A percentile compares a stretch with the other conserved stretches of the same genome.
These are phyloP conservation scores for Cepaea hortensis DNA, from an alignment of 2,888 invertebrate species.

Conservation along the genomic window DNA sequence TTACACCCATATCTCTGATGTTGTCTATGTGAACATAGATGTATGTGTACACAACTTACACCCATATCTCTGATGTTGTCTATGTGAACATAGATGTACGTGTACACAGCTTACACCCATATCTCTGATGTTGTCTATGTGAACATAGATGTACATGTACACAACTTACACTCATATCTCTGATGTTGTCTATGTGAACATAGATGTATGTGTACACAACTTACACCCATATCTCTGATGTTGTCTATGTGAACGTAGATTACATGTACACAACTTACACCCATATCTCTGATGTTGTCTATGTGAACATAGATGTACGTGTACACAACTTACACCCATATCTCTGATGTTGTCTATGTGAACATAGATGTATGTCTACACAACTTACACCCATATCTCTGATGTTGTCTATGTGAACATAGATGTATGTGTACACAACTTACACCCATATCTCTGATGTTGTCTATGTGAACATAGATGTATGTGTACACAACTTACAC, in stretches of 20 bases:
- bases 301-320: no score
- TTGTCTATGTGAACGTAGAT: conserved; percentile 95
- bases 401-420: no score
- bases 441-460: conserved; percentile 79
- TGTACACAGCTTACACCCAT: conserved; percentile 80
- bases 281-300: conserved; percentile 94
- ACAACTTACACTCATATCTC: conserved; percentile 87
- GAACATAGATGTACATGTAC: no score
- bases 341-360: conserved; percentile 97
- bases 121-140: no score
- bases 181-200: conserved; percentile 94
- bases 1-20: no score
- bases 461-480: no score
- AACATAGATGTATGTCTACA: conserved; percentile 81
- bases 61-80: neutral
- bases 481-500: no score
- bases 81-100: no score
- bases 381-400: no score
- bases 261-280: conserved; percentile 79
- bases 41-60: neutral
- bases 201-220: conserved; percentile 80
- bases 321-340: conserved; percentile 83
- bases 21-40: neutral
- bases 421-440: conserved; percentile 66
- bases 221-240: conserved; percentile 90